Evolutionary conservation across 2,113 vertebrate species (phyloP), one percentile per base, ranked within the genome.

Genomic region (Carollia perspicillata): DNA sequence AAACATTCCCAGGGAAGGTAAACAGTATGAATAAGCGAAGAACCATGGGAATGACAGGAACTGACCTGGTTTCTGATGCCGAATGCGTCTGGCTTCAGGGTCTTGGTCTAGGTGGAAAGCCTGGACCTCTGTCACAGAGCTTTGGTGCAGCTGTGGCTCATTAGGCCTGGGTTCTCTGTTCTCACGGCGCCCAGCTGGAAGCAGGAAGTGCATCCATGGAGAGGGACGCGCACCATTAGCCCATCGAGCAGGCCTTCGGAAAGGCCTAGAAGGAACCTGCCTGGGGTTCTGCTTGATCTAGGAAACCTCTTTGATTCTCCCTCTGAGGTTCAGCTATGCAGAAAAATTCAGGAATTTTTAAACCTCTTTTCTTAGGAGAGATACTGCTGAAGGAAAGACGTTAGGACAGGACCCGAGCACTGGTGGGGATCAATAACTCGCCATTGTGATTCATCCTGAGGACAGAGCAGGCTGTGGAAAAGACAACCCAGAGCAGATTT

Each of bases 261-360:
- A 49, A 81, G 33, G n/a, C 30, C 80, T 35, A 7, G 20, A 42
- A 95, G 92, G 60, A 94, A 53, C 83, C 44, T 65, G 58, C 30
- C 30, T 71, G 49, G 47, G 80, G 35, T 84, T 85, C 53, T 87
- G 47, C 74, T 95, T 96, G 90, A 90, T 88, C 53, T 85, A 68
- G 60, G 80, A 95, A 71, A 55, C 10, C 14, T 53, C 80, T 95
- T 89, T 87, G 80, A 94, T 95, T 72, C 65, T 95, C 30, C 68
- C 30, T 88, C 89, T 88, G 28, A 68, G 79, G 77, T 40, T 17
- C 58, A 84, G 53, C 75, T 44, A 49, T 84, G 65, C 74, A 75
- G 83, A 16, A 78, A 80, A 93, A 17, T 11, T 53, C 5, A 49
- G 49, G 60, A 65, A 75, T 79, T 89, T 84, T 72, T 14, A 42